Evolutionary conservation across 1,140 invertebrate genomes (phyloP), one percentile per base, ranked within the genome.

Genomic region (Cylas formicarius): DNA sequence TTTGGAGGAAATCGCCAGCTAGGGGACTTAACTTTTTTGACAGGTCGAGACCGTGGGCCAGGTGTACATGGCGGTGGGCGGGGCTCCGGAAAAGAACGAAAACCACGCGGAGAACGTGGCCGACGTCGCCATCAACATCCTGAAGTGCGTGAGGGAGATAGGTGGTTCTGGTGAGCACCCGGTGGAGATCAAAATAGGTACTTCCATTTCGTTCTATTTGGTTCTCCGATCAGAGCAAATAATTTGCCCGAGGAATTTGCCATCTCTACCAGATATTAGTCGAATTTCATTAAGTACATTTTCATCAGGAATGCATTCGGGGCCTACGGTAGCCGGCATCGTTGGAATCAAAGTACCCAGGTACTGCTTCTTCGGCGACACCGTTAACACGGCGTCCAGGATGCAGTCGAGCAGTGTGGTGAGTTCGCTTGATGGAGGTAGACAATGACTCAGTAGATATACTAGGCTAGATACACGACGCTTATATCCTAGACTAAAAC

Each of bases 341-440:
- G 78, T 81, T 0, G 83, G 82, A 1, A 67, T 83, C 19, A 83
- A 82, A 60, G 77, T 86, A 55, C 82, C 77, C 0, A 63, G 76
- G 44, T 89, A 87, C 60, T 88, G 84, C 48, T 76, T 88, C 3
- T 87, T 88, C 47, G 90, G 90, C 0, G 90, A 94, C 61, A 90
- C 89, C 2, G 82, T 89, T 6, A 90, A 90, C 55, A 87, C 84
- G 1, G 85, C 86, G 4, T 85, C 86, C 1, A 73, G 88, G 44
- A 91, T 93, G 86, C 86, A 87, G 56, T 83, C 84, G 1, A 78
- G 80, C 5, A 78, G 81, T 50, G 60, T 75, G 69, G 84, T 86
- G 67, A 57, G 60, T 55, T 24, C 23, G 14, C 11, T 5, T 10
- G 10, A n/a, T 9, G n/a, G n/a, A n/a, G n/a, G n/a, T n/a, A n/a